These are phyloP conservation scores for Apamea crenata DNA, from an alignment of 2,888 invertebrate species.

Conservation along the genomic window DNA sequence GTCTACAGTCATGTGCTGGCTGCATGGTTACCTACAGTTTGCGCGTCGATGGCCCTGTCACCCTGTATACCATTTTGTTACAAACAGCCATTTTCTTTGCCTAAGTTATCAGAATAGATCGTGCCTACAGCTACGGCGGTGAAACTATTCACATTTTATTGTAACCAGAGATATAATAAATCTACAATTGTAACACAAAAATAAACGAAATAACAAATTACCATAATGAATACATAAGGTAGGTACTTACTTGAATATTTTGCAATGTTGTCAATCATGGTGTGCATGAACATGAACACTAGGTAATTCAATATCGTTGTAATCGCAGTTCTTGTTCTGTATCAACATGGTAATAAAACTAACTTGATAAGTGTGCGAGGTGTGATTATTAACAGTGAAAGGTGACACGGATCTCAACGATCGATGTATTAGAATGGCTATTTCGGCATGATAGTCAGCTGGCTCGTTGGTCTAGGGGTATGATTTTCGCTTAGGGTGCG, in stretches of 20 bases:
- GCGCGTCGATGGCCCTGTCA: too few relatives aligned
- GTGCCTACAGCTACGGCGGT: background rate
- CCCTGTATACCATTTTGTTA: background rate
- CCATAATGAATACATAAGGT: too few relatives aligned
- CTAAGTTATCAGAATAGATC: background rate
- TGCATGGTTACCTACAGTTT: too few relatives aligned
- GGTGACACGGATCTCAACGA: background rate
- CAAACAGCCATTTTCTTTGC: background rate
- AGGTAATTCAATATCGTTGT: slow-evolving; percentile 19
- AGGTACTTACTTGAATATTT: background rate
- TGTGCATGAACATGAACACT: slow-evolving; percentile 37
- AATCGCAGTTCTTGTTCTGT: slow-evolving; percentile 16
- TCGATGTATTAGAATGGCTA: slow-evolving; percentile 12
- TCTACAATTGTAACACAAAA: background rate
- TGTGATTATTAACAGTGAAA: slow-evolving; percentile 49
- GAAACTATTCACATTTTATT: background rate
- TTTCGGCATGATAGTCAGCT: fast-evolving
- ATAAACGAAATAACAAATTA: background rate
- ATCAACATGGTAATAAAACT: slow-evolving; percentile 33
- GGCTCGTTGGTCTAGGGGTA: slow-evolving; percentile 91
- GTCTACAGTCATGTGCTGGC: too few relatives aligned
- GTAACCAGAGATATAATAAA: background rate
- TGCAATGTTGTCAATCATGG: slow-evolving; percentile 16
- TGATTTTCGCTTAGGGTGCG: slow-evolving; percentile 91
- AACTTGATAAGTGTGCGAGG: slow-evolving; percentile 29